Evolutionary conservation across 2,888 invertebrate genomes (phyloP).

Genomic region (Oegoconia quadripuncta): DNA sequence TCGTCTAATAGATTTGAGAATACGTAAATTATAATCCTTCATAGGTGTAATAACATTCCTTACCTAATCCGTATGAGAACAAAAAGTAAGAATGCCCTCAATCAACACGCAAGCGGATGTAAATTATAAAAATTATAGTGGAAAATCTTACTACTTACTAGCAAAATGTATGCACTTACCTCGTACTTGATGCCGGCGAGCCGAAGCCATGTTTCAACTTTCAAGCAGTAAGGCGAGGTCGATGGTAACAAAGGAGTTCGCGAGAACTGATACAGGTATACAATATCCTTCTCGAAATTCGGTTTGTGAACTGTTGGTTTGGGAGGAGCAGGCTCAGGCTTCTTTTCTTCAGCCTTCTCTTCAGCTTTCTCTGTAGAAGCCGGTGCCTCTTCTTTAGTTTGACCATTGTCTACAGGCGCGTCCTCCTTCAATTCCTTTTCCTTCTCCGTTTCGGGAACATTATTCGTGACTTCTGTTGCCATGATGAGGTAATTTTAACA

Average conservation of each 20-base stretch:
- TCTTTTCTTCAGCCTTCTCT: constrained; percentile 70
- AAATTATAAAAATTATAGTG: not conserved
- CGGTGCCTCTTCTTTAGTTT: constrained; percentile 62
- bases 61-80: too few species aligned
- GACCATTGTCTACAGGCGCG: constrained; percentile 67
- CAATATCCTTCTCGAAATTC: constrained; percentile 94
- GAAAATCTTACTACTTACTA: not conserved
- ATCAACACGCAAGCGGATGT: not conserved
- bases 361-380: constrained; percentile 72
- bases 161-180: constrained; percentile 79
- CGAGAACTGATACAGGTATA: constrained; percentile 96
- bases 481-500: constrained; percentile 63
- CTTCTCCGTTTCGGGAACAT: constrained; percentile 82
- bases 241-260: constrained; percentile 94
- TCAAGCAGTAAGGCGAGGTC: constrained; percentile 94
- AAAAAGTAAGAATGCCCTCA: too few species aligned
- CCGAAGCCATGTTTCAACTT: constrained; percentile 97
- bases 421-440: constrained; percentile 80
- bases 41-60: too few species aligned
- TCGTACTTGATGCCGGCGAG: constrained; percentile 95
- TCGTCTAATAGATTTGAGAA: too few species aligned
- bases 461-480: constrained; percentile 88
- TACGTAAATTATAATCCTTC: too few species aligned
- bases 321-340: constrained; percentile 82
- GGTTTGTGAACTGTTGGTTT: constrained; percentile 91